A percentile compares a stretch with the other conserved stretches of the same genome.
These are phyloP conservation scores for Cyrtodaria siliqua DNA, from an alignment of 2,888 invertebrate species.

Conservation along the genomic window DNA sequence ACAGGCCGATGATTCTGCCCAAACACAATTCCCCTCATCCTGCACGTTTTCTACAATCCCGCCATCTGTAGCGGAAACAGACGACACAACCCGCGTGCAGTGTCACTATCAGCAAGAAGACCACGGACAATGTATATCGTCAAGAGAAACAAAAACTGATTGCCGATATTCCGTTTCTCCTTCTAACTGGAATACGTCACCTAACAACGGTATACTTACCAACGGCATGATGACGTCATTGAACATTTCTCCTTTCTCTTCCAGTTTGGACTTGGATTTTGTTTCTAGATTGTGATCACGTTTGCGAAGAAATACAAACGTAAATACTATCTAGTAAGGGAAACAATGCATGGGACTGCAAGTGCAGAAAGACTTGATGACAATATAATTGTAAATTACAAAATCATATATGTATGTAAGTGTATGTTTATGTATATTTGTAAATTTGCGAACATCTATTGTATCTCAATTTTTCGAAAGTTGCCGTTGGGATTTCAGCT, in stretches of 20 bases:
- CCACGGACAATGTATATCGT: not conserved
- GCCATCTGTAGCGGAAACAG: not conserved
- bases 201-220: not conserved
- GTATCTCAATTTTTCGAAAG: too few species aligned
- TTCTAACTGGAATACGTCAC: constrained; percentile 7
- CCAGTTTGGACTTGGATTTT: too few species aligned
- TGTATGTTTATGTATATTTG: too few species aligned
- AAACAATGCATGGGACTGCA: too few species aligned
- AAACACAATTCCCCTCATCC: not conserved
- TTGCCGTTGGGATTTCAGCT: too few species aligned
- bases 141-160: not conserved
- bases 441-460: too few species aligned
- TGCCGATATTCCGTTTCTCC: constrained; percentile 12
- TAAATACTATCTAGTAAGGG: too few species aligned
- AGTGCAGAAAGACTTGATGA: too few species aligned
- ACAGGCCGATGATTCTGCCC: not conserved
- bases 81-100: not conserved
- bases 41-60: not conserved
- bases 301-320: too few species aligned
- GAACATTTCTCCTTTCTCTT: constrained; percentile 9
- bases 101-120: not conserved
- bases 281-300: too few species aligned
- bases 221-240: not conserved
- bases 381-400: too few species aligned
- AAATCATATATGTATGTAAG: too few species aligned